Conservation (phyloP, 2,797 vertebrate species). For the Aplochiton taeniatus region DNA sequence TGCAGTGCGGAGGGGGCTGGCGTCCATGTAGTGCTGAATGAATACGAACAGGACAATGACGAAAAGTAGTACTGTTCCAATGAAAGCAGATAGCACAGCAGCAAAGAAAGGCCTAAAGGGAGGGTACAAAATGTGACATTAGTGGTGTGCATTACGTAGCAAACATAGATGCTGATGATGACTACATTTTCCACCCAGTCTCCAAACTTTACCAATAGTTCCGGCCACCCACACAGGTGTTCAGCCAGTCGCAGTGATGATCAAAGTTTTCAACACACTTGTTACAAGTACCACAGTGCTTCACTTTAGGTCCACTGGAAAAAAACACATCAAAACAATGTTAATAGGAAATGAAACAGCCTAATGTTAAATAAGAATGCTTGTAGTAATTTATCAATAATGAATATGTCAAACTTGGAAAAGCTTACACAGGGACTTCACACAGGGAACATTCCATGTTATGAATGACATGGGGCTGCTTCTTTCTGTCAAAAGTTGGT, state of each 20-base stretch:
- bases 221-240: too few species aligned
- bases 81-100: constrained; percentile 67
- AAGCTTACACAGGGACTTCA: constrained; percentile 74
- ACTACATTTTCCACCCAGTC: too few species aligned
- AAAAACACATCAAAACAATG: constrained; percentile 9
- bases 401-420: not conserved
- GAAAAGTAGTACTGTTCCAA: constrained; percentile 60
- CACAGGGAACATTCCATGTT: constrained; percentile 79
- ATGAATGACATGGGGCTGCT: constrained; percentile 72
- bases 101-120: constrained; percentile 78
- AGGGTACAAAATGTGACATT: constrained; percentile 3
- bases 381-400: not conserved
- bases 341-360: not conserved
- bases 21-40: constrained; percentile 74
- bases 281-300: constrained; percentile 80
- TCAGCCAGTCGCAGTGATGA: constrained; percentile 82
- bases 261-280: constrained; percentile 80
- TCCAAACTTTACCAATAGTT: too few species aligned
- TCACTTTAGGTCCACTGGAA: constrained; percentile 72
- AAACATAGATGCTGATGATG: too few species aligned
- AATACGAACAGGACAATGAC: constrained; percentile 72
- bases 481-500: constrained; percentile 72
- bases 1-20: constrained; percentile 65
- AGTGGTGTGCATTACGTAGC: constrained; percentile 4
- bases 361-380: not conserved